phyloP scores from a whole-genome alignment of 2,113 vertebrate genomes.

The human (Homo sapiens) region GRCh38 chr16:84512001-84512500 shows the following conservation, averaged over 20 bases:
- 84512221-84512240: neutral
- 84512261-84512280: neutral
- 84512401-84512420: neutral
- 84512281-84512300: neutral
- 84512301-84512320: neutral
- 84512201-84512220: neutral
- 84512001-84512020: rapidly evolving
- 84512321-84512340: neutral
- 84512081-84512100: neutral
- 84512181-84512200: too few species aligned
- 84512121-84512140: neutral
- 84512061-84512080: neutral
- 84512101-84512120: neutral
- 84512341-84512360: neutral
- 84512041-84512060: rapidly evolving
- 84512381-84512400: neutral
- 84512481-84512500: too few species aligned
- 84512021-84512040: rapidly evolving
- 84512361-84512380: neutral
- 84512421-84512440: too few species aligned
- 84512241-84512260: rapidly evolving
- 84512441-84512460: too few species aligned
- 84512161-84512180: neutral
- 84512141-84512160: neutral
- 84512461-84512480: too few species aligned